Conservation (phyloP, 2,888 invertebrate genomes). For the Pollenia griseotomentosa region DNA sequence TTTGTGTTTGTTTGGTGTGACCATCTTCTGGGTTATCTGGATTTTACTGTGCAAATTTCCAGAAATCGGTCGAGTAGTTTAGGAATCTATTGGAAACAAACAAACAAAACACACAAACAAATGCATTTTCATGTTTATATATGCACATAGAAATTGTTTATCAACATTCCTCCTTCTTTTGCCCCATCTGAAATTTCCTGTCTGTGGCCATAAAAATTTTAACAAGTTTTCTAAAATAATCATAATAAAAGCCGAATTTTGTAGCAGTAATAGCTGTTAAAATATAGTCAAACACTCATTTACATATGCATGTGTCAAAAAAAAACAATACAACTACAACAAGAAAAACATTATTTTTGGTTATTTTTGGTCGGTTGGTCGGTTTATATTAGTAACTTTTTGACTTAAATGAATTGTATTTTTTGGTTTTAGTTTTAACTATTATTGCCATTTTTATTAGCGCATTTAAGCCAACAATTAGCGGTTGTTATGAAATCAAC, state of each 20-base stretch:
- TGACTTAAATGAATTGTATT: slow-evolving; percentile 59
- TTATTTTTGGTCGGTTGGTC: slow-evolving; percentile 45
- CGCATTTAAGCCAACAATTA: slow-evolving; percentile 73
- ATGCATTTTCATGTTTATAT: neutral
- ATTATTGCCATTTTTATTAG: slow-evolving; percentile 72
- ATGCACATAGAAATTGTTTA: neutral
- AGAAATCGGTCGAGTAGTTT: too few species aligned
- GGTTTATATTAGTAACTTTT: slow-evolving; percentile 61
- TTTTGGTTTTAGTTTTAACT: slow-evolving; percentile 67
- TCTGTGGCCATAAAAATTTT: slow-evolving; percentile 53
- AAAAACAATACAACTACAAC: too few species aligned
- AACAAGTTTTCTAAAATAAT: slow-evolving; percentile 64
- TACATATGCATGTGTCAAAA: neutral
- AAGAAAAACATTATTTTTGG: slow-evolving; percentile 37
- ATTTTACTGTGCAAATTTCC: too few species aligned
- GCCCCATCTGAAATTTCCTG: slow-evolving; percentile 3
- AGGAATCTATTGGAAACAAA: neutral
- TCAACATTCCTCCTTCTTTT: slow-evolving; percentile 12
- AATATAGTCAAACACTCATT: neutral
- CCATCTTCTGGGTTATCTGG: too few species aligned
- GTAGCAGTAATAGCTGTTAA: slow-evolving; percentile 1
- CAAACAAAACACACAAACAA: neutral
- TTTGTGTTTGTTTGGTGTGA: too few species aligned
- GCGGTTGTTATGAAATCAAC: slow-evolving; percentile 73
- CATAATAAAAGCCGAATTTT: slow-evolving; percentile 25